phyloP scores from a whole-genome alignment of 2,113 vertebrate genomes.

The Pomatorhinus ruficollis region DNA sequence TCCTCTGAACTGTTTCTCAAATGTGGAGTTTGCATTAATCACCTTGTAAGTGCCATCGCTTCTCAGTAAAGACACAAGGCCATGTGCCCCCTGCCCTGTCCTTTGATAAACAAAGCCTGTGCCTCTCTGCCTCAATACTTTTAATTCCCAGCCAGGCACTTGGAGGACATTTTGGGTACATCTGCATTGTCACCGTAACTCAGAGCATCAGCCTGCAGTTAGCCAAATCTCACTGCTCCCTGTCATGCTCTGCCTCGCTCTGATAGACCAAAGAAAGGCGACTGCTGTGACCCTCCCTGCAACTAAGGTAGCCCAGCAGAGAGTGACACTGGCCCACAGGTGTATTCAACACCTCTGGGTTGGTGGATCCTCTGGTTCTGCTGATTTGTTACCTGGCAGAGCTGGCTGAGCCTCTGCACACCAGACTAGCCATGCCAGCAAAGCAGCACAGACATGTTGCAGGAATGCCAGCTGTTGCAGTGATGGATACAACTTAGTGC shows the following conservation, averaged over 20 bases:
- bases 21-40: background rate
- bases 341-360: background rate
- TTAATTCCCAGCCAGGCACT: background rate
- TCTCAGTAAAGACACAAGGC: background rate
- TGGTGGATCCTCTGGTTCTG: background rate
- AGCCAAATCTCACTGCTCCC: background rate
- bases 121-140: background rate
- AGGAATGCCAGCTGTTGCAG: background rate
- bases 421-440: background rate
- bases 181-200: background rate
- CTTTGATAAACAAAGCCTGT: background rate
- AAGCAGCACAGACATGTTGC: background rate
- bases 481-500: background rate
- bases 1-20: background rate
- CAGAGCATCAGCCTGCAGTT: background rate
- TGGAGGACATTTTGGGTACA: background rate
- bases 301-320: background rate
- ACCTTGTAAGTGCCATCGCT: background rate
- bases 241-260: rapidly evolving
- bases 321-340: background rate
- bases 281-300: background rate
- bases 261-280: background rate
- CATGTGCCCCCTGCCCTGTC: background rate
- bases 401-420: background rate
- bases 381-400: background rate